phyloP scores from a whole-genome alignment of 1,140 invertebrate species.

The Zaprionus capensis region DNA sequence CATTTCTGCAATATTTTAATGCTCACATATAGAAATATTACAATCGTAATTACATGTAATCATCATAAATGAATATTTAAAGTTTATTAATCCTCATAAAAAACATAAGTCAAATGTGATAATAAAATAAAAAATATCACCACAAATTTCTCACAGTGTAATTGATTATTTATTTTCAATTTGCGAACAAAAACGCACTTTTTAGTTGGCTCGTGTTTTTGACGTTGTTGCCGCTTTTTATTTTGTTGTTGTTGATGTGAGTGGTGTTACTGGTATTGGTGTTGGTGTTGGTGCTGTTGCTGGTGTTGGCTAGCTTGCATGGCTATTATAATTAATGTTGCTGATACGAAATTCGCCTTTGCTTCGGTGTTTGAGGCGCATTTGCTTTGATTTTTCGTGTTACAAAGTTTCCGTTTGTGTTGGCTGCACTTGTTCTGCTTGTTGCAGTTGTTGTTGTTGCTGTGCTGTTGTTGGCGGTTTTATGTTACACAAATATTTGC shows the following conservation, averaged over 20 bases:
- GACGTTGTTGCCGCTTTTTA: not conserved
- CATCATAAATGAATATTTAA: not conserved
- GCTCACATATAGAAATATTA: not conserved
- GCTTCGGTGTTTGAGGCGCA: conserved; percentile 48
- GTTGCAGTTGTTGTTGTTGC: conserved; percentile 19
- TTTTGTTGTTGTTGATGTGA: conserved; percentile 39
- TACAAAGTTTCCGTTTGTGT: conserved; percentile 54
- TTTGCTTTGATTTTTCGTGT: conserved; percentile 57
- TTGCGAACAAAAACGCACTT: conserved; percentile 43
- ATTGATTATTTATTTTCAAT: conserved; percentile 36
- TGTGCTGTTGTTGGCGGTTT: conserved; percentile 62
- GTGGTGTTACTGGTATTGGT: conserved; percentile 41
- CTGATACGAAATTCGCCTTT: conserved; percentile 69
- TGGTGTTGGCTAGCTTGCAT: conserved; percentile 44
- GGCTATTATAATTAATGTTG: conserved; percentile 81
- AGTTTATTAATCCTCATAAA: not conserved
- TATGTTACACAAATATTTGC: conserved; percentile 78
- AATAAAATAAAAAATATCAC: not conserved
- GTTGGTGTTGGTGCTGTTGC: conserved; percentile 35
- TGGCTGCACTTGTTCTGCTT: conserved; percentile 47
- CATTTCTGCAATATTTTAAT: not conserved
- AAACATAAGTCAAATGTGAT: not conserved
- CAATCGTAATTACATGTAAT: not conserved
- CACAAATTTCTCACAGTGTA: conserved; percentile 15
- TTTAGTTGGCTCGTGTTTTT: conserved; percentile 54